Conservation (phyloP, 2,797 vertebrate genomes). For the Brachyalestes nurse region DNA sequence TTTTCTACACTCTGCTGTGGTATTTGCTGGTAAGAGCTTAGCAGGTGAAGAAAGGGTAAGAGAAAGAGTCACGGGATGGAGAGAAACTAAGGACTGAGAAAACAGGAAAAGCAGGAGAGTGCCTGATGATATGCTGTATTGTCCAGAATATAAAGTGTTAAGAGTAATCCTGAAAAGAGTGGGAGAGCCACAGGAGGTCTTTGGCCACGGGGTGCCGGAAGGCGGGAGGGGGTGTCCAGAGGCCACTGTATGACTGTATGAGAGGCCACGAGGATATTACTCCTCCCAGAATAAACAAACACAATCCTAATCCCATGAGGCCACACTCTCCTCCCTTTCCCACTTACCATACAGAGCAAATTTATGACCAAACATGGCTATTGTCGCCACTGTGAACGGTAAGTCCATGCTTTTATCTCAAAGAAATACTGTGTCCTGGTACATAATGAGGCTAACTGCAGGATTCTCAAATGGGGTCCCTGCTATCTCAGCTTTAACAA, state of each 20-base stretch:
- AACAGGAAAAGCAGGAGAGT: slow-evolving; percentile 43
- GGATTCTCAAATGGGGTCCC: neutral
- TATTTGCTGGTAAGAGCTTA: slow-evolving; percentile 73
- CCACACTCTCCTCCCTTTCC: slow-evolving; percentile 62
- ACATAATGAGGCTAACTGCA: neutral
- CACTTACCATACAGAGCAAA: slow-evolving; percentile 57
- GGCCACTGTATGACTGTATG: slow-evolving; percentile 49
- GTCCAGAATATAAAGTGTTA: slow-evolving; percentile 14
- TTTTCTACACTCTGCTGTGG: slow-evolving; percentile 63
- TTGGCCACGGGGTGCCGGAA: slow-evolving; percentile 19
- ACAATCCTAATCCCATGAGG: slow-evolving; percentile 61
- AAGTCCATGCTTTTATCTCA: slow-evolving; percentile 51
- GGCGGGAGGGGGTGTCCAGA: slow-evolving; percentile 48
- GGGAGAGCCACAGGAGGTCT: slow-evolving; percentile 33
- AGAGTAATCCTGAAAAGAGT: slow-evolving; percentile 33
- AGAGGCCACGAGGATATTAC: slow-evolving; percentile 65
- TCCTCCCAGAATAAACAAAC: slow-evolving; percentile 71
- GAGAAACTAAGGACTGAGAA: slow-evolving; percentile 55
- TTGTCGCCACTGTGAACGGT: slow-evolving; percentile 52
- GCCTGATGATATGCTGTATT: neutral
- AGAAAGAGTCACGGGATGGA: slow-evolving; percentile 54
- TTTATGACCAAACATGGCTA: slow-evolving; percentile 74
- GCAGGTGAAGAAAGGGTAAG: slow-evolving; percentile 55
- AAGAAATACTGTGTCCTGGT: slow-evolving; percentile 55
- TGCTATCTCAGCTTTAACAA: slow-evolving; percentile 38